Conservation (phyloP, 2,797 vertebrate genomes). For the Xyrichtys novacula region DNA sequence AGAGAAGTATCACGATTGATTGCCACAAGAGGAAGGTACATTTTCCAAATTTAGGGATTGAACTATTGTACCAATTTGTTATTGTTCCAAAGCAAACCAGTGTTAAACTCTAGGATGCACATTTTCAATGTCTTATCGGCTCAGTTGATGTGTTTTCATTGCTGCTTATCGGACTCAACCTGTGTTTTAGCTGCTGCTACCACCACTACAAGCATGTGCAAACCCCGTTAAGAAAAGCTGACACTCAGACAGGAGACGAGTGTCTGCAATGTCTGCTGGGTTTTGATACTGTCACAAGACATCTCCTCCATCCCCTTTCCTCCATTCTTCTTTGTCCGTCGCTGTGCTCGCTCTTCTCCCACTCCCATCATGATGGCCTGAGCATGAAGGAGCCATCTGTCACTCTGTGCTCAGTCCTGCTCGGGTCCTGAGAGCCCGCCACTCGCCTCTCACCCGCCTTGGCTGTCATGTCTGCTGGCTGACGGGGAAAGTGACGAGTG, state of each 20-base stretch:
- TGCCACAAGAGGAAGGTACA: too few relatives aligned
- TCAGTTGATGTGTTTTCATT: constrained; percentile 24
- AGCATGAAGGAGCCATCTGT: constrained; percentile 82
- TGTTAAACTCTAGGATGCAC: not conserved
- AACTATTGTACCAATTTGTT: too few relatives aligned
- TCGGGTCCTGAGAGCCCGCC: constrained; percentile 87
- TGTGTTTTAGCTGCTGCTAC: constrained; percentile 35
- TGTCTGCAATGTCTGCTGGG: constrained; percentile 67
- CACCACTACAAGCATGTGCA: constrained; percentile 50
- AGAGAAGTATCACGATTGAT: too few relatives aligned
- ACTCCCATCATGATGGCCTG: constrained; percentile 87
- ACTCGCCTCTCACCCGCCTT: constrained; percentile 87
- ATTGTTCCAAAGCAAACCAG: not conserved
- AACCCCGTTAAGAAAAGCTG: constrained; percentile 63
- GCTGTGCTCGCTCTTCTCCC: constrained; percentile 52
- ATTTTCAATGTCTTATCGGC: not conserved
- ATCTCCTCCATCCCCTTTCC: constrained; percentile 62
- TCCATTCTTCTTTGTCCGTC: constrained; percentile 66
- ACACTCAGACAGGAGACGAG: constrained; percentile 61
- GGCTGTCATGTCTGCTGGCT: constrained; percentile 90
- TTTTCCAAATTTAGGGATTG: too few relatives aligned
- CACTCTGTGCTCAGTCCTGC: constrained; percentile 77
- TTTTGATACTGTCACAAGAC: constrained; percentile 81
- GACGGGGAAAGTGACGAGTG: constrained; percentile 79
- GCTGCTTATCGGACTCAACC: constrained; percentile 22